Conservation (phyloP, 1,140 invertebrate species). For the Ips nitidus region DNA sequence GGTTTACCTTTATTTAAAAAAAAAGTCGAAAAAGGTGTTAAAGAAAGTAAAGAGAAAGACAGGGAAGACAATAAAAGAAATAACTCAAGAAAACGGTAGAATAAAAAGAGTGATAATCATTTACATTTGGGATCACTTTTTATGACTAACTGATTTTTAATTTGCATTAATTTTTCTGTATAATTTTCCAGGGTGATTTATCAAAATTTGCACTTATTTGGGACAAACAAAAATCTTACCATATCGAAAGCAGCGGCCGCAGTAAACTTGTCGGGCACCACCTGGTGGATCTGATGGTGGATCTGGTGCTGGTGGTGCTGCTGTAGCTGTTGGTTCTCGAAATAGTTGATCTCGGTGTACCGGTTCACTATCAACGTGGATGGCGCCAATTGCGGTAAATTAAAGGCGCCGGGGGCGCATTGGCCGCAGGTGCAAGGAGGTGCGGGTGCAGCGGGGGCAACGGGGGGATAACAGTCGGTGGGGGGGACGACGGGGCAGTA, state of each 20-base stretch:
- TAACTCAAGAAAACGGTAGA: no score
- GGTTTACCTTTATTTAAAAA: no score
- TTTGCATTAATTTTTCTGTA: no score
- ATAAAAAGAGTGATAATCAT: no score
- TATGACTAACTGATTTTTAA: no score
- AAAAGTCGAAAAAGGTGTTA: no score
- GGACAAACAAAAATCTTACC: constrained; percentile 13
- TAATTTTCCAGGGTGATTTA: no score
- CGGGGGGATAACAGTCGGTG: constrained; percentile 43
- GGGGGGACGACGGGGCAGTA: constrained; percentile 49
- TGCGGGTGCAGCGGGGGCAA: constrained; percentile 36
- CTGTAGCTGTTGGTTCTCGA: constrained; percentile 46
- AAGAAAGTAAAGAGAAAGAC: no score
- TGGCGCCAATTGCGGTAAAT: constrained; percentile 45
- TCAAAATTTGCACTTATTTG: no score
- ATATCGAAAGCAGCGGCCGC: constrained; percentile 24
- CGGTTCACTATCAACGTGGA: constrained; percentile 52
- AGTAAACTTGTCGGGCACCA: constrained; percentile 31
- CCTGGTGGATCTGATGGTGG: constrained; percentile 29
- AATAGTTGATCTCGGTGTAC: constrained; percentile 53
- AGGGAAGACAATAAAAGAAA: no score
- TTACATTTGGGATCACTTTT: no score
- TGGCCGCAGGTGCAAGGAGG: constrained; percentile 49
- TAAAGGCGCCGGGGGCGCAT: constrained; percentile 51
- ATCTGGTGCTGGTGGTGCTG: constrained; percentile 29